Conservation (phyloP, 2,888 invertebrate species). For the Rhodophaea formosa region DNA sequence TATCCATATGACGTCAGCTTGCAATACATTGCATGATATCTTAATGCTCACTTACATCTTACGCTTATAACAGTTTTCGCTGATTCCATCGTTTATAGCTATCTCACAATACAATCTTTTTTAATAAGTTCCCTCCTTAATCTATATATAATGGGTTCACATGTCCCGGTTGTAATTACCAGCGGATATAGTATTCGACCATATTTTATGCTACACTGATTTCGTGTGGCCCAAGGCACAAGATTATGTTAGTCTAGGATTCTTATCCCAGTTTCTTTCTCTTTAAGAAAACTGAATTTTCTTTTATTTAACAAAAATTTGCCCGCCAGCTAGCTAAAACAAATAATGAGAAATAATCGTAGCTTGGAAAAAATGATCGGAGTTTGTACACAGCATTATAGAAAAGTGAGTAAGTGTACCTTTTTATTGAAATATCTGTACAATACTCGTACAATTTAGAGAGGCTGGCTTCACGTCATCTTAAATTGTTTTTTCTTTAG, state of each 20-base stretch:
- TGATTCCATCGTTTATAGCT: slow-evolving; percentile 31
- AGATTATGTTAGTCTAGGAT: neutral
- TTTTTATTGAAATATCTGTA: too few relatives aligned
- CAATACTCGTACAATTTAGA: too few relatives aligned
- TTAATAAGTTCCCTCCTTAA: slow-evolving; percentile 64
- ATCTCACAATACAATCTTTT: slow-evolving; percentile 64
- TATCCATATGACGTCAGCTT: neutral
- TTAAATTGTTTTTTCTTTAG: too few relatives aligned
- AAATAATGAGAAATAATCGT: too few relatives aligned
- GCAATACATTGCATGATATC: neutral
- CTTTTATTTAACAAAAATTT: too few relatives aligned
- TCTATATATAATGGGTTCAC: slow-evolving; percentile 79
- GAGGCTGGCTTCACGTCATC: too few relatives aligned
- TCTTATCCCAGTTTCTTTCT: too few relatives aligned
- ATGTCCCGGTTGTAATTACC: slow-evolving; percentile 73
- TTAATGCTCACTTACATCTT: neutral
- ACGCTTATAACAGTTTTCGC: slow-evolving; percentile 22
- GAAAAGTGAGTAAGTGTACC: too few relatives aligned
- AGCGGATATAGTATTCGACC: slow-evolving; percentile 63
- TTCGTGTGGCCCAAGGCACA: slow-evolving; percentile 37
- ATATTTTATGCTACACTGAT: slow-evolving; percentile 71
- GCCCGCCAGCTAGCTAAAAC: slow-evolving; percentile 16
- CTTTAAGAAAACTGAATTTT: too few relatives aligned
- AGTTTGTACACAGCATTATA: too few relatives aligned
- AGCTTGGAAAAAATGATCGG: too few relatives aligned